Evolutionary conservation across 1,140 invertebrate species (phyloP), one percentile per base, ranked within the genome.

Genomic region (Grapholita molesta): DNA sequence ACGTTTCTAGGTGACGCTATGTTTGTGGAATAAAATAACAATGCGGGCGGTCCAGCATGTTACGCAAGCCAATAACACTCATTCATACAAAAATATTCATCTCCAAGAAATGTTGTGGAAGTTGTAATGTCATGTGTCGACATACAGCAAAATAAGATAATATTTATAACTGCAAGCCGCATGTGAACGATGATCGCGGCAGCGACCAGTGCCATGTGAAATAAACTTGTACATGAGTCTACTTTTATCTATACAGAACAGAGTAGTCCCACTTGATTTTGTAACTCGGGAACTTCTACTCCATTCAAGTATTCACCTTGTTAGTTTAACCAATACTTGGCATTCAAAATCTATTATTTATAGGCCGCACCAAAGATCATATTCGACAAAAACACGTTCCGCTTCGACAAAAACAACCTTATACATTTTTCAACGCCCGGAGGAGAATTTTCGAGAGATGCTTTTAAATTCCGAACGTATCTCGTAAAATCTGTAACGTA

Each of bases 121-220:
- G 15, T 23, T 8, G 24, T 11, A 55, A 11, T 32, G 55, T 25
- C 12, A 23, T 61, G 15, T 32, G 25, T 18, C 55, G 28, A 15
- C n/a, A 61, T 61, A 25, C 32, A 61, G 30, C 15, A 32, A 25
- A 61, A 61, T 61, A 61, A 30, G 55, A 7, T 25, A 25, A 15
- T 61, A 61, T 25, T 25, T 9, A n/a, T 9, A 65, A 61, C 57
- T 35, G 21, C 38, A 64, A 70, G n/a, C 66, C 68, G 70, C 73
- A 75, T 70, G 68, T 75, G 70, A 57, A 64, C 70, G 53, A 18
- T 48, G 65, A 70, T 68, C 72, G 48, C 7, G 3, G 28, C 28
- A 30, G 28, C 28, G 28, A 7, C 28, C 28, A 30, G 3, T 3
- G 28, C 28, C 3, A 3, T 30, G 3, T 3, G 7, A 30, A 30